Evolutionary conservation across 1,140 invertebrate species (phyloP), one percentile per base, ranked within the genome.

Genomic region (Drosophila sp.): DNA sequence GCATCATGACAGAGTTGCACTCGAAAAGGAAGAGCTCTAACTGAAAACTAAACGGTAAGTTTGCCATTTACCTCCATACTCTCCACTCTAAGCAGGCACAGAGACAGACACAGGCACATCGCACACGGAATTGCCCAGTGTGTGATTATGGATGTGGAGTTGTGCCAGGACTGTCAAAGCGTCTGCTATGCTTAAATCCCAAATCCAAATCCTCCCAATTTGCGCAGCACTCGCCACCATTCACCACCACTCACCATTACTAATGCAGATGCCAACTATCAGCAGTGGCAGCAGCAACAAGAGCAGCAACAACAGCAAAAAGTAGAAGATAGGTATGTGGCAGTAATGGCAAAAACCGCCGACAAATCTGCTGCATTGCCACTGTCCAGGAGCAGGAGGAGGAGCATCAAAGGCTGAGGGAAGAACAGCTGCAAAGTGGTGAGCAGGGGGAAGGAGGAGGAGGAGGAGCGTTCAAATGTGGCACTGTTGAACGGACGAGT

Each of bases 281-380:
- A 63, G 38, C 66, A 53, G 50, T 38, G n/a, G 43, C 67, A 56
- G 5, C 38, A 70, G 25, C 48, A 41, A 21, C 57, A 62, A 29
- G 11, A 41, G 13, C 29, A 58, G 11, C 43, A 48, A 48, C 9
- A 57, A 27, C 18, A 13, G 36, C 14, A 25, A 50, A 40, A 63
- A n/a, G 56, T 50, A 45, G 36, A 18, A 46, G 40, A n/a, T 61
- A 53, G 63, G 73, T 50, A 56, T 78, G 57, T 51, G 65, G 65
- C 76, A 46, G 83, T 82, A 86, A 87, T 87, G 75, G 82, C 78
- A 76, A 72, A 86, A 86, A 86, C 82, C 82, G 63, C 82, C 82
- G 78, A 78, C 82, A 86, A 86, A 86, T 86, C 82, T 86, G 82
- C 82, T 86, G 82, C 82, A 84, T 71, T 87, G 82, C 73, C 56